Evolutionary conservation across 1,140 invertebrate species (phyloP).

Genomic region (Euschistus heros): DNA sequence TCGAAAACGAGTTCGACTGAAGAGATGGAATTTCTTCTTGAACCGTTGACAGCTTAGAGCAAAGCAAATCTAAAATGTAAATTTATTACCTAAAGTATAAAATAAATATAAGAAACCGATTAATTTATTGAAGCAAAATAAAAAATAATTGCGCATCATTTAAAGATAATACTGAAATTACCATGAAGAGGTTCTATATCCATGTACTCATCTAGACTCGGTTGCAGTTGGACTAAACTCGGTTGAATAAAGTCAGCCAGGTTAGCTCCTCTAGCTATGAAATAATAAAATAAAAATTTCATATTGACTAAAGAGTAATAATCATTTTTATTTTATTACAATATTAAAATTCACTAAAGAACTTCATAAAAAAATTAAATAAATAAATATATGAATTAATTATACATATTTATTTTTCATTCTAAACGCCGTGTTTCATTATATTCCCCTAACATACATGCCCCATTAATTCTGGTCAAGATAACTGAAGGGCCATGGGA

Average conservation of each 20-base stretch:
- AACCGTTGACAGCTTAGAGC: conserved; percentile 48
- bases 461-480: too few species aligned
- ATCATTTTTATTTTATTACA: too few species aligned
- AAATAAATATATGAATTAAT: not conserved
- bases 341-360: too few species aligned
- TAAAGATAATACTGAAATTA: conserved; percentile 34
- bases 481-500: too few species aligned
- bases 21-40: conserved; percentile 44
- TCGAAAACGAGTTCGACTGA: not conserved
- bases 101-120: too few species aligned
- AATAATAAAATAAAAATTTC: conserved; percentile 8
- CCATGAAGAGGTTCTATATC: conserved; percentile 76
- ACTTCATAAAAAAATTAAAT: too few species aligned
- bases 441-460: too few species aligned
- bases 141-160: not conserved
- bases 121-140: too few species aligned
- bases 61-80: conserved; percentile 42
- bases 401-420: too few species aligned
- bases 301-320: too few species aligned
- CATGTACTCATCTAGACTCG: conserved; percentile 94
- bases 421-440: too few species aligned
- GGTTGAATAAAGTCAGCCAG: conserved; percentile 96
- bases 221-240: conserved; percentile 88
- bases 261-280: conserved; percentile 48
- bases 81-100: too few species aligned